Conservation (phyloP, 23 tunicate species). For the Halocynthia roretzi region DNA sequence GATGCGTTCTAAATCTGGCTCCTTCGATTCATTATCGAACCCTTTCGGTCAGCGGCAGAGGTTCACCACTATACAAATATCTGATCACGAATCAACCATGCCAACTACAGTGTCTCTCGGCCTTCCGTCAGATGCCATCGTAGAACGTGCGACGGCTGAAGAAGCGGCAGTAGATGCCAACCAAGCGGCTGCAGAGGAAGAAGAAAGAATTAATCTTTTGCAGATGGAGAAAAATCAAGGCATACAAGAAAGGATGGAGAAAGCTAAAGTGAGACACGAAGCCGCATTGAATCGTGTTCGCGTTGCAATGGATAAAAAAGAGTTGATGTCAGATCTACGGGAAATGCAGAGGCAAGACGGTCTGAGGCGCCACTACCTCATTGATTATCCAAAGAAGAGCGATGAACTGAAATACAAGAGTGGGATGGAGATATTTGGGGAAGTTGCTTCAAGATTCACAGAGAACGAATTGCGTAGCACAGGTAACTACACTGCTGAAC, state of each 20-base stretch:
- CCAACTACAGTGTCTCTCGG: slow-evolving; percentile 19
- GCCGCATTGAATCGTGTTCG: slow-evolving; percentile 17
- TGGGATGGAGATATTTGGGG: slow-evolving; percentile 14
- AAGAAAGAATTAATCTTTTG: slow-evolving; percentile 7
- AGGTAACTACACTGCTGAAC: too few species aligned
- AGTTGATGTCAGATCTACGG: slow-evolving; percentile 9
- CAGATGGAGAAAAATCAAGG: slow-evolving; percentile 16
- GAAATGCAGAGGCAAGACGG: slow-evolving; percentile 19
- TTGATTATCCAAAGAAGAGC: slow-evolving; percentile 15
- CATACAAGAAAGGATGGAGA: slow-evolving; percentile 20
- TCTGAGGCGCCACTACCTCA: slow-evolving; percentile 9
- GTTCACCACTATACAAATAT: slow-evolving; percentile 7
- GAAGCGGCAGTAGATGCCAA: slow-evolving; percentile 20
- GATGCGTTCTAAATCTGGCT: background rate
- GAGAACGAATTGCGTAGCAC: background rate
- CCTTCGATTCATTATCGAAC: slow-evolving; percentile 11
- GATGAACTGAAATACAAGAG: background rate
- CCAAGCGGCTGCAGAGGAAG: slow-evolving; percentile 13
- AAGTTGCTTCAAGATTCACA: slow-evolving; percentile 1
- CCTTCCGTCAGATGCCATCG: slow-evolving; percentile 18
- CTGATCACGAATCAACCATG: slow-evolving; percentile 27
- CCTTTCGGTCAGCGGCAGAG: background rate
- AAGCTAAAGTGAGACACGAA: slow-evolving; percentile 25
- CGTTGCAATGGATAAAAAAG: slow-evolving; percentile 9
- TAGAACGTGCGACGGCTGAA: slow-evolving; percentile 25